phyloP scores from a whole-genome alignment of 2,888 invertebrate species.

The Cephus runcator region DNA sequence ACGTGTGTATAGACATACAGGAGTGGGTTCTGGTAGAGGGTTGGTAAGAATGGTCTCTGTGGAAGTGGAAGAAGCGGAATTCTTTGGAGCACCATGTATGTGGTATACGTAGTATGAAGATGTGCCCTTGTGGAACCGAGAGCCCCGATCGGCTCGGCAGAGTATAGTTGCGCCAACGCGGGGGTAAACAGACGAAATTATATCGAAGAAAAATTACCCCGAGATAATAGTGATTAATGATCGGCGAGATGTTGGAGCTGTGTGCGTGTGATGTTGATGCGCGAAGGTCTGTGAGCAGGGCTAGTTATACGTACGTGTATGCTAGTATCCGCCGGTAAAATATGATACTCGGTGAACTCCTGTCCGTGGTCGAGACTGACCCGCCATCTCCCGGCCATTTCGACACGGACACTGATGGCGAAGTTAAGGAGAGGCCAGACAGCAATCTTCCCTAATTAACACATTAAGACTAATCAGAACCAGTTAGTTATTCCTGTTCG shows the following conservation, averaged over 20 bases:
- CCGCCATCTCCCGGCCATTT: slow-evolving; percentile 39
- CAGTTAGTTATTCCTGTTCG: slow-evolving; percentile 57
- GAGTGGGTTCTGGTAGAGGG: neutral
- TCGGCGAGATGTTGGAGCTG: slow-evolving; percentile 29
- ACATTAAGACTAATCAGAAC: slow-evolving; percentile 63
- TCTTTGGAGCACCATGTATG: neutral
- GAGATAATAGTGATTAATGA: slow-evolving; percentile 63
- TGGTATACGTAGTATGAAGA: neutral
- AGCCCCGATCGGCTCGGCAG: slow-evolving; percentile 32
- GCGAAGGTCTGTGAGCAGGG: slow-evolving; percentile 28
- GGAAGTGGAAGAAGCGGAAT: neutral
- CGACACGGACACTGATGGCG: slow-evolving; percentile 30
- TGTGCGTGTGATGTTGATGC: slow-evolving; percentile 14
- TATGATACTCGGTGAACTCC: slow-evolving; percentile 48
- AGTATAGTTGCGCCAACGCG: slow-evolving; percentile 43
- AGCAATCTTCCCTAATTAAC: slow-evolving; percentile 63
- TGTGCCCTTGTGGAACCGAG: slow-evolving; percentile 29
- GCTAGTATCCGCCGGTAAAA: slow-evolving; percentile 42
- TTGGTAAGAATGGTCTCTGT: neutral
- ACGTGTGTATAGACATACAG: neutral
- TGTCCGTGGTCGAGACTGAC: slow-evolving; percentile 29
- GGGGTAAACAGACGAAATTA: slow-evolving; percentile 62
- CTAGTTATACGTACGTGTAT: slow-evolving; percentile 25
- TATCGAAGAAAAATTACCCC: slow-evolving; percentile 62
- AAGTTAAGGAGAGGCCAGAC: slow-evolving; percentile 40